These are phyloP conservation scores for Rhimphoctona megacephalus DNA, from an alignment of 2,888 invertebrate genomes.

Conservation along the genomic window DNA sequence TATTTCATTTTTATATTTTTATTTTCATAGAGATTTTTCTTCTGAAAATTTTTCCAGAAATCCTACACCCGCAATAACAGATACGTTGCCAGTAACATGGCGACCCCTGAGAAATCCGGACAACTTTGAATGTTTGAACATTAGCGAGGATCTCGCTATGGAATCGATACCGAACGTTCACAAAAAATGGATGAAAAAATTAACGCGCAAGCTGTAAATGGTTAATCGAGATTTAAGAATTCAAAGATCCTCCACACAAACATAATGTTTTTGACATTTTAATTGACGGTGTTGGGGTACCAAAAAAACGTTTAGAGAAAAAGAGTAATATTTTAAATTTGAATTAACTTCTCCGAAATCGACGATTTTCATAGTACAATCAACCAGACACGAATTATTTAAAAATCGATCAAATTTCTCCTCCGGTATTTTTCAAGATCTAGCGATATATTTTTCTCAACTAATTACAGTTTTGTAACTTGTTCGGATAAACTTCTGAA, in stretches of 20 bases:
- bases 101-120: conserved; percentile 72
- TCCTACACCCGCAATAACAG: conserved; percentile 76
- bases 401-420: not conserved
- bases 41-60: conserved; percentile 70
- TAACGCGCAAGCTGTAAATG: conserved; percentile 40
- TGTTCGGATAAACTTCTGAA: too few species aligned
- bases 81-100: conserved; percentile 76
- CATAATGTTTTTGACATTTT: too few species aligned
- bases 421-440: not conserved
- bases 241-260: too few species aligned
- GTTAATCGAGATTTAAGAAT: not conserved
- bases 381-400: not conserved
- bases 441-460: not conserved
- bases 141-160: conserved; percentile 74
- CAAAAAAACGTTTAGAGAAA: too few species aligned
- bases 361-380: not conserved
- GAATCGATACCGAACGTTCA: conserved; percentile 65
- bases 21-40: conserved; percentile 24
- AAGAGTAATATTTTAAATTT: not conserved
- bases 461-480: too few species aligned
- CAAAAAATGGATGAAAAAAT: conserved; percentile 41
- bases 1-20: not conserved
- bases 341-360: not conserved
- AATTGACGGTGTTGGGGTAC: too few species aligned
- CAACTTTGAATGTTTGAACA: conserved; percentile 74